Evolutionary conservation across 1,140 invertebrate genomes (phyloP), one percentile per base, ranked within the genome.

Genomic region (Bursaphelenchus mucronatus): DNA sequence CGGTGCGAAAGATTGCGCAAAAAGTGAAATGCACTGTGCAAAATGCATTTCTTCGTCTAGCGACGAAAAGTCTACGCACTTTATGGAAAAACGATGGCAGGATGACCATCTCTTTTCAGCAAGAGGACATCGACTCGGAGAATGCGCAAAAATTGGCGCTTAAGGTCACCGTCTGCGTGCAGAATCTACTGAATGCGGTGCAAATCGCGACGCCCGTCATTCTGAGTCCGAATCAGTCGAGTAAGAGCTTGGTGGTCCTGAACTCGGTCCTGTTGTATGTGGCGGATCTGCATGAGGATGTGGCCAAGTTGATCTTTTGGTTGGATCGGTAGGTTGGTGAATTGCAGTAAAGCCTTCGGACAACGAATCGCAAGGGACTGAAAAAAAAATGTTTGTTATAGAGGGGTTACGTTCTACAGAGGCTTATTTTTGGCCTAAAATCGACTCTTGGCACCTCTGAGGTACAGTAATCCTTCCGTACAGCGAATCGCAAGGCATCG

Each of bases 291-390:
- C 56, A 71, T 40, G 66, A 74, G 41, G 39, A 58, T 40, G 68
- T 71, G 6, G 55, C 53, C 40, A 61, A 56, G 46, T 57, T 71
- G 15, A 75, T 71, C 6, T 75, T 74, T 59, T 71, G 70, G 72
- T 30, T 71, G n/a, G 70, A 71, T 43, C 58, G 69, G 69, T 71
- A 52, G 40, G 9, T 57, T 17, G n/a, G 40, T 47, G 7, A n/a
- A 4, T 10, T 59, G 19, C 13, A 61, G 9, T 5, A 8, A 6
- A 58, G 15, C 8, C 39, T 39, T 11, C 39, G 57, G 17, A 40
- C 41, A 7, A 8, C 39, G 21, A 64, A 64, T 19, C 47, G 55
- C n/a, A n/a, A n/a, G n/a, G n/a, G n/a, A n/a, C n/a, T n/a, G n/a
- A n/a, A 57, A 41, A 40, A 40, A 44, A 30, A 15, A 13, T 41